Conservation (phyloP, 1,140 invertebrate species). For the Portunus trituberculatus region DNA sequence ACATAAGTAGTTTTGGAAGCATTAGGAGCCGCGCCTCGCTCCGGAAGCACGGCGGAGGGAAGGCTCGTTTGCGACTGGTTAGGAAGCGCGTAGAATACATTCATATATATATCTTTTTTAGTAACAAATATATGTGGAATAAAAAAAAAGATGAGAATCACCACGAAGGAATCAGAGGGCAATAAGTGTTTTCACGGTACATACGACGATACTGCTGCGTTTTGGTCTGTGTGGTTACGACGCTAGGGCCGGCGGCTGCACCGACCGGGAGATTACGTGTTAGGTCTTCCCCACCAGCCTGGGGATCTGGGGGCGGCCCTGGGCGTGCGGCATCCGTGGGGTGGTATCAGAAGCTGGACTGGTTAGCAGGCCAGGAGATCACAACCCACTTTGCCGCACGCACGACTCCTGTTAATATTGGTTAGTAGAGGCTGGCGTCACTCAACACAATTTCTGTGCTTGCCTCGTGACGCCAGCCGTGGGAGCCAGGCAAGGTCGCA, state of each 20-base stretch:
- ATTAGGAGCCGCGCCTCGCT: constrained; percentile 40
- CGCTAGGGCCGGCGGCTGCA: background rate
- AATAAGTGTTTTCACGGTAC: constrained; percentile 58
- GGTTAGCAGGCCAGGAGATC: background rate
- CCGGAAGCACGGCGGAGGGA: background rate
- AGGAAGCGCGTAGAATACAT: constrained; percentile 52
- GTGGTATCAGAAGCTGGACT: background rate
- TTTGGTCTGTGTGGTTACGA: constrained; percentile 54
- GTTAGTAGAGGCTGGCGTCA: background rate
- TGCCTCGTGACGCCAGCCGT: background rate
- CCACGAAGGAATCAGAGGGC: constrained; percentile 51
- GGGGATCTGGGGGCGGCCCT: background rate
- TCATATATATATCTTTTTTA: constrained; percentile 37
- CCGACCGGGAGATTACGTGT: background rate
- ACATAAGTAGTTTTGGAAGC: constrained; percentile 71
- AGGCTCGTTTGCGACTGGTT: constrained; percentile 44
- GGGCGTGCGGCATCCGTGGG: background rate
- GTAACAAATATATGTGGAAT: constrained; percentile 26
- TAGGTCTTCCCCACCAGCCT: background rate
- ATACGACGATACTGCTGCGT: constrained; percentile 47
- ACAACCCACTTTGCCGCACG: background rate
- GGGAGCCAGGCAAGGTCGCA: background rate
- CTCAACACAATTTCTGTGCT: background rate
- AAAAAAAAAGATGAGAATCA: constrained; percentile 61
- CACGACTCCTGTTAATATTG: constrained; percentile 2